Base-by-base conservation (phyloP, 1,140 invertebrate species). In the Lanistes nyassanus region DNA sequence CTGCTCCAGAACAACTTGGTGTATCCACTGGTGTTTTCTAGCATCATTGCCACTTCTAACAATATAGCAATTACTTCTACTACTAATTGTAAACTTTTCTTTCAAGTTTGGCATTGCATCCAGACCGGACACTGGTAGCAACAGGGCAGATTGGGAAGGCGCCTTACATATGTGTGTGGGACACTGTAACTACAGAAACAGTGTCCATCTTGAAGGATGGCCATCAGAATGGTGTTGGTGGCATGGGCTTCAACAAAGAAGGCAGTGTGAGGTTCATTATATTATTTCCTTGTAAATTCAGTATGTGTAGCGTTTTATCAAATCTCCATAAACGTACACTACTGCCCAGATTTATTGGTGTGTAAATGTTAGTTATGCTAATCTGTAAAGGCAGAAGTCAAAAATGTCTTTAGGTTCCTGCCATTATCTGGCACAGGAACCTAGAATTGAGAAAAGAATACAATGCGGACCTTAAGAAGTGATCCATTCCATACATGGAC, bases 101-200 rank as follows among this genome's bases (percentile, higher is more conserved):
- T 82, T 80, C 36, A 78, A 90, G 88, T 77, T 79, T 89, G 37
- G 73, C 83, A 2, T 75, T 89, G 21, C 89, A 90, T 77, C 88
- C 88, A 67, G 88, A 90, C 53, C 84, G 82, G 71, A 79, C 74
- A 13, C 76, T 84, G 37, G 83, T 89, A 36, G 89, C 89, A 13
- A 90, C 89, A n/a, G 89, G 89, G 4, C 89, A 90, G 79, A 85
- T 88, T 29, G 89, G 89, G 53, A 88, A 89, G 74, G 76, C 82
- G 16, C 86, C 88, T 13, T 88, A 83, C 75, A 89, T 90, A 62
- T 88, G 87, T 83, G 86, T 90, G 1, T 90, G 89, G 89, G 85
- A 89, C 71, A 80, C 84, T 11, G 67, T 72, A 31, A 83, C 77
- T 42, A 78, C 85, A 58, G 80, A 86, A 55, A 88, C 85, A 23